Base-by-base conservation (phyloP, 2,888 invertebrate species). In the Tenthredo scrophulariae region DNA sequence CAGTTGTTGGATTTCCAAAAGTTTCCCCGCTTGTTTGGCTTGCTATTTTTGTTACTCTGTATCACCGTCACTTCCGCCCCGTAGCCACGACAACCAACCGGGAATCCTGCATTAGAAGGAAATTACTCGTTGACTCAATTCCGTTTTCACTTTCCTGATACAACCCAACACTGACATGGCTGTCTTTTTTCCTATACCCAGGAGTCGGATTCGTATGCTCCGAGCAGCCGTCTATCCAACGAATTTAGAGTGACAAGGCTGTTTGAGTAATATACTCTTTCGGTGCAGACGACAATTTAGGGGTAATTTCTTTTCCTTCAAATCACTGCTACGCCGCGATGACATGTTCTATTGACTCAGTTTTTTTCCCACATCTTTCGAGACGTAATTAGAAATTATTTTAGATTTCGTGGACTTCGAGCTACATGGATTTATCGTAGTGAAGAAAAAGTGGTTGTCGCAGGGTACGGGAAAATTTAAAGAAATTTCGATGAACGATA, bases 81-180 rank as follows among this genome's bases (percentile, higher is more conserved):
- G 54, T 9, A 33, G 3, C 33, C 37, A 62, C 62, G 80, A 62
- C 9, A 40, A 40, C 80, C 58, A 62, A 40, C 62, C 37, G 80
- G 62, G 80, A n/a, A 54, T 40, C 62, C 84, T 89, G 88, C 89
- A 91, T 91, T 91, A 91, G 88, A 84, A 87, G 90, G 90, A 90
- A 91, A 91, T 91, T 90, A 89, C 89, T 87, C 85, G 88, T 84
- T 88, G 89, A 91, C 90, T 90, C 87, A 87, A 90, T 91, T 90
- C 89, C 33, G 46, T 80, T 62, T 80, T 70, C 67, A 33, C 26
- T 62, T 67, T 83, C 40, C 22, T 65, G 46, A 67, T 65, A 29
- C 13, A 67, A 80, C 26, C 29, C 67, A 43, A 67, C 83, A 26
- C 22, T 37, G 40, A 22, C 65, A 26, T 15, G 26, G 15, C 18